These are phyloP conservation scores for Muscicapa comitata DNA, from an alignment of 2,797 vertebrate species.

Conservation along the genomic window DNA sequence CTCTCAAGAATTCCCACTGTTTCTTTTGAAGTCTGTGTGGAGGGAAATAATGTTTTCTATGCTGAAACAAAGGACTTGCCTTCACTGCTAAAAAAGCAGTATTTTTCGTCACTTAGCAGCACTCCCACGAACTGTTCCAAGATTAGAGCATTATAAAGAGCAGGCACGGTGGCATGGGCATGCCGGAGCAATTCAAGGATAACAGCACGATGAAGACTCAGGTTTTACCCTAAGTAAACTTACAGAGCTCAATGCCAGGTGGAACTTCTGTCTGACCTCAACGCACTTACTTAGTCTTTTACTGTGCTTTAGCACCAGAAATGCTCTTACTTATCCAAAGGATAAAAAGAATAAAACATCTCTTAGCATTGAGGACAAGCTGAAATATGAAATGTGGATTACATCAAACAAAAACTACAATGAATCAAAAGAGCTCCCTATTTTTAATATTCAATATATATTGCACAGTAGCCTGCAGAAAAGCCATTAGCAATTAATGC, in stretches of 20 bases:
- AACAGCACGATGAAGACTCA: background rate
- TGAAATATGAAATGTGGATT: background rate
- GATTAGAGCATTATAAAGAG: background rate
- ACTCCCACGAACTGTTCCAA: slow-evolving; percentile 16
- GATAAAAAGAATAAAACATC: background rate
- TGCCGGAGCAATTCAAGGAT: background rate
- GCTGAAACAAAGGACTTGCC: slow-evolving; percentile 38
- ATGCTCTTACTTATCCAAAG: background rate
- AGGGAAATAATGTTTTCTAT: slow-evolving; percentile 55
- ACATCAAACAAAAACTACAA: background rate
- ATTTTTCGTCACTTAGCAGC: background rate
- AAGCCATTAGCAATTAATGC: background rate
- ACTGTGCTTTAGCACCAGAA: background rate
- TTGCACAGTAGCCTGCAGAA: background rate
- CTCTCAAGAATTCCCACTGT: slow-evolving; percentile 51
- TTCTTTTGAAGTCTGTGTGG: slow-evolving; percentile 45
- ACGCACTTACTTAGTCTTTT: background rate
- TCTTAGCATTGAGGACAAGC: background rate
- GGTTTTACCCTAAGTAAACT: slow-evolving; percentile 5
- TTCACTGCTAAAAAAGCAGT: slow-evolving; percentile 13
- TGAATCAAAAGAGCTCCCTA: background rate
- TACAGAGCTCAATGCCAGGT: background rate
- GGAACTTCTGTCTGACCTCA: background rate
- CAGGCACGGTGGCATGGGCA: background rate
- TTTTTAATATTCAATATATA: background rate